phyloP scores from a whole-genome alignment of 2,113 vertebrate genomes.

The Sceloporus undulatus region DNA sequence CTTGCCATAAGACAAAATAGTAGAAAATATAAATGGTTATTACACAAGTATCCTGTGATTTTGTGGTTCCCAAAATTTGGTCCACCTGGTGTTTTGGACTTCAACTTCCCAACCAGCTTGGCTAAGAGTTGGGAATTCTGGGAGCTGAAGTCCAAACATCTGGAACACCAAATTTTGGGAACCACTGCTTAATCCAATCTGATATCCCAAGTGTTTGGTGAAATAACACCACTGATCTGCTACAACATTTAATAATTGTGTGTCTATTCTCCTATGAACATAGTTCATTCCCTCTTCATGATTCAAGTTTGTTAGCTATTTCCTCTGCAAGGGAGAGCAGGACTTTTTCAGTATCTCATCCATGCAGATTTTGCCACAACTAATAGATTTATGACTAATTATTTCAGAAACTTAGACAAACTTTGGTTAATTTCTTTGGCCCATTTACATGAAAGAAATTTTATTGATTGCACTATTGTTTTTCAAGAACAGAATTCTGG shows the following conservation, averaged over 20 bases:
- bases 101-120: no score
- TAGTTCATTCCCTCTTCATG: background rate
- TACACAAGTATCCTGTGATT: background rate
- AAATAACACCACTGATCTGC: background rate
- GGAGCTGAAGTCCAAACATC: no score
- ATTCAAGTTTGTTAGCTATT: background rate
- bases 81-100: background rate
- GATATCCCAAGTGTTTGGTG: background rate
- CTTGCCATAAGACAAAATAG: background rate
- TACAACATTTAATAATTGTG: background rate
- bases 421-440: background rate
- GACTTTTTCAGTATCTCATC: background rate
- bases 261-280: background rate
- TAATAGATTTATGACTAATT: background rate
- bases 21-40: background rate
- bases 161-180: no score
- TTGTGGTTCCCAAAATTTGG: background rate
- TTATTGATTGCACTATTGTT: constrained; percentile 28
- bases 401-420: background rate
- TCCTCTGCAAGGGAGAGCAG: background rate
- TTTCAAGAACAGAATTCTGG: background rate
- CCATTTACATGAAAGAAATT: background rate
- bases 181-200: no score
- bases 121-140: no score
- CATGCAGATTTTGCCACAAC: background rate